Base-by-base conservation (phyloP, 92 coral and sea anemone genomes). In the Palythoa grandis region DNA sequence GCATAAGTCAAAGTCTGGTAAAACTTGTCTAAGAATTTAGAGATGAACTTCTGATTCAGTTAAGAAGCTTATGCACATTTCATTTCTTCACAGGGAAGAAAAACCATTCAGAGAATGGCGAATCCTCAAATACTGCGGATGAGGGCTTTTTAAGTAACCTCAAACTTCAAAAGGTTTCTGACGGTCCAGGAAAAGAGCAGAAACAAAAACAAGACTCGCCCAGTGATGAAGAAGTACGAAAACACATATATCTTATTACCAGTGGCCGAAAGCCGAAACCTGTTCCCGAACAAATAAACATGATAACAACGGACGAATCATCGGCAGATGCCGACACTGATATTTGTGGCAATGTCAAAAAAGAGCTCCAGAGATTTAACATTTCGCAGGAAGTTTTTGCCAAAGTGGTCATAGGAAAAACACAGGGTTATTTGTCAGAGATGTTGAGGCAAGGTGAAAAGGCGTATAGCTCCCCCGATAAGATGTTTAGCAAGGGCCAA, bases 341-440 rank as follows among this genome's bases (percentile, higher is more conserved):
- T 66, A 83, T 93, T 20, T 94, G 98, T 58, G 87, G 82, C 11
- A 93, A 90, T 23, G 98, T 94, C 29, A 94, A 94, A 83, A 82
- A 82, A 19, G 98, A 94, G 54, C 94, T 94, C 2, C 94, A 92
- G 69, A 90, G 88, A 77, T 93, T 92, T 89, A 92, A 91, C 74
- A 87, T 94, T 20, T 94, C 98, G 19, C 98, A 94, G 86, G 98
- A 94, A 71, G 94, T 94, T 43, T 94, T 94, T 92, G 98, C 98
- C 13, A 94, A 94, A 69, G 95, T 93, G 68, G 98, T 92, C 5
- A 89, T 94, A 71, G 98, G 98, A 11, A 94, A 94, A 86, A 92
- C 98, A 0, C 98, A 94, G 78, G 98, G 98, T 15, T 94, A 94
- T 78, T 92, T 94, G 78, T 94, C 98, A 0, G 98, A 94, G 88